A percentile compares a stretch with the other conserved stretches of the same genome.
phyloP scores from a whole-genome alignment of 2,888 invertebrate species.

The Drosophila lacicola region DNA sequence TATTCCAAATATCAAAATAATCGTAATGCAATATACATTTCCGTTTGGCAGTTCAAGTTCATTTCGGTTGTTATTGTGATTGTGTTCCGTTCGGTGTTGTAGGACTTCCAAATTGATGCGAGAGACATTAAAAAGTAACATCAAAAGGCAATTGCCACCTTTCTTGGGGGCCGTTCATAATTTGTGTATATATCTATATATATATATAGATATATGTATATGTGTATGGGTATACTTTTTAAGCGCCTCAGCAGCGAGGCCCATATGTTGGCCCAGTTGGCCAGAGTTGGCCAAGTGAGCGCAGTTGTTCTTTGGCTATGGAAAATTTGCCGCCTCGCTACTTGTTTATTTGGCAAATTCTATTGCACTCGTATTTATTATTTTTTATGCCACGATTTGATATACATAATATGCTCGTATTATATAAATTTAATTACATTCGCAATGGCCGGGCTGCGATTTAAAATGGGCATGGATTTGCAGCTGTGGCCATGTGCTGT shows the following conservation, averaged over 20 bases:
- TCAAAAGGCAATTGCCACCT: slow-evolving; percentile 57
- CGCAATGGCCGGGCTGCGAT: slow-evolving; percentile 28
- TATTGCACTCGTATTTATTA: slow-evolving; percentile 60
- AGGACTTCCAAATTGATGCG: slow-evolving; percentile 11
- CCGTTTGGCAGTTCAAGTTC: slow-evolving; percentile 24
- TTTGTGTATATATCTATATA: slow-evolving; percentile 24
- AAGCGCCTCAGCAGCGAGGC: slow-evolving; percentile 20
- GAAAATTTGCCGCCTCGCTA: slow-evolving; percentile 39
- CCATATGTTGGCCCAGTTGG: slow-evolving; percentile 47
- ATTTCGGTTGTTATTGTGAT: slow-evolving; percentile 18
- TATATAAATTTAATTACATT: slow-evolving; percentile 56
- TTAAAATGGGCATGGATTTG: slow-evolving; percentile 28
- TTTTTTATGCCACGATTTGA: slow-evolving; percentile 49
- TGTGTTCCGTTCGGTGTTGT: slow-evolving; percentile 28
- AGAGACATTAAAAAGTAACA: slow-evolving; percentile 52
- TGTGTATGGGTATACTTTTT: slow-evolving; percentile 5
- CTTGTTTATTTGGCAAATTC: slow-evolving; percentile 57
- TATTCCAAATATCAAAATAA: slow-evolving; percentile 12
- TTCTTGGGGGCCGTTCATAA: slow-evolving; percentile 52
- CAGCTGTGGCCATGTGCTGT: slow-evolving; percentile 50
- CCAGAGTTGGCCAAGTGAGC: slow-evolving; percentile 5
- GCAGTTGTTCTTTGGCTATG: slow-evolving; percentile 21
- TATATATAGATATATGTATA: too few relatives aligned
- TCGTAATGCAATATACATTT: slow-evolving; percentile 37
- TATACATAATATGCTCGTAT: slow-evolving; percentile 45